Evolutionary conservation across 2,797 vertebrate genomes (phyloP).

Genomic region (Microctenopoma lineatum): DNA sequence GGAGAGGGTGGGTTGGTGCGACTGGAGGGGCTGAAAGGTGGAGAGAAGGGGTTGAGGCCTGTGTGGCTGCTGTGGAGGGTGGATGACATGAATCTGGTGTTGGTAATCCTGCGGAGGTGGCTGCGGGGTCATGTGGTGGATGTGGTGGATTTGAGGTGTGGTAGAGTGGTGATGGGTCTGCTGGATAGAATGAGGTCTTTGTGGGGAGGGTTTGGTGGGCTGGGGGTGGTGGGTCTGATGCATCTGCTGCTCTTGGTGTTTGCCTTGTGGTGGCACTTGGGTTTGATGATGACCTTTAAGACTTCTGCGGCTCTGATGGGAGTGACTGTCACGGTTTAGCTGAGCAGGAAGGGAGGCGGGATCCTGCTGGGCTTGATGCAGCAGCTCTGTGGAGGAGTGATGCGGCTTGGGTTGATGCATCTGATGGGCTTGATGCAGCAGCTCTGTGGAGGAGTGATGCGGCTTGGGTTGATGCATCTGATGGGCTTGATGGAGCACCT

Average conservation of each 20-base stretch:
- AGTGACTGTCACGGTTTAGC: conserved; percentile 69
- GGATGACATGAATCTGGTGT: conserved; percentile 83
- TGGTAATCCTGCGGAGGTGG: conserved; percentile 73
- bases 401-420: conserved; percentile 73
- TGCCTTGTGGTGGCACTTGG: conserved; percentile 65
- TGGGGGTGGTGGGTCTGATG: conserved; percentile 75
- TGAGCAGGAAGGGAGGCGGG: conserved; percentile 70
- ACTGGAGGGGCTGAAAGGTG: conserved; percentile 81
- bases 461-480: conserved; percentile 73
- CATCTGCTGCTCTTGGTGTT: conserved; percentile 68
- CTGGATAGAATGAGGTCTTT: conserved; percentile 79
- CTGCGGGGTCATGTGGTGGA: conserved; percentile 80
- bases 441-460: conserved; percentile 76
- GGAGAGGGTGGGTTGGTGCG: conserved; percentile 73
- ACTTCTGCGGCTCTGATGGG: conserved; percentile 77
- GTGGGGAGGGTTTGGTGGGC: conserved; percentile 74
- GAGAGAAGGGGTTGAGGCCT: conserved; percentile 81
- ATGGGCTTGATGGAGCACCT: conserved; percentile 74
- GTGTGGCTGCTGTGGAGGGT: conserved; percentile 79
- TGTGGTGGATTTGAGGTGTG: conserved; percentile 79
- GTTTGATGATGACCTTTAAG: conserved; percentile 76
- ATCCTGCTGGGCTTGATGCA: conserved; percentile 71
- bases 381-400: conserved; percentile 75
- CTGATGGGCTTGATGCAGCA: conserved; percentile 74
- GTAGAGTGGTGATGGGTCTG: conserved; percentile 75